Conservation (phyloP, 2,113 vertebrate species). For the Sula dactylatra region DNA sequence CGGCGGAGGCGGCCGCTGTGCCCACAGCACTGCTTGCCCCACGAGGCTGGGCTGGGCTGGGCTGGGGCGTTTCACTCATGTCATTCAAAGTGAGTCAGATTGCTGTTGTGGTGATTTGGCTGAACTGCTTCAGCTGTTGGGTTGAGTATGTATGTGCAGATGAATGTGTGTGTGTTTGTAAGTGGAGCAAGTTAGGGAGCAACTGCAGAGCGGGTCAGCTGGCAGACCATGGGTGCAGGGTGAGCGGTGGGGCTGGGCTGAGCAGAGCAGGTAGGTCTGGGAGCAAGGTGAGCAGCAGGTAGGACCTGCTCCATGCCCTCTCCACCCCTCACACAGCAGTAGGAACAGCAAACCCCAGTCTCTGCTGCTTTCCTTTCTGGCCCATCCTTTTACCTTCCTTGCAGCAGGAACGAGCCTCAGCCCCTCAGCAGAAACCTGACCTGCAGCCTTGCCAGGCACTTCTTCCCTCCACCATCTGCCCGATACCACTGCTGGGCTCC, state of each 20-base stretch:
- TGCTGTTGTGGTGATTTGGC: neutral
- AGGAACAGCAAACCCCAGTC: neutral
- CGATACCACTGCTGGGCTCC: neutral
- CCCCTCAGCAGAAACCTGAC: neutral
- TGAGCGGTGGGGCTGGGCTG: neutral
- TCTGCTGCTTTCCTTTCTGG: neutral
- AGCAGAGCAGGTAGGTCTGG: neutral
- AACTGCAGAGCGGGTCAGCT: neutral
- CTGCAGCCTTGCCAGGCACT: neutral
- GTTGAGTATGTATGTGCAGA: fast-evolving
- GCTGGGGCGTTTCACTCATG: neutral
- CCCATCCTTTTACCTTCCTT: neutral
- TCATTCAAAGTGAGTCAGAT: neutral
- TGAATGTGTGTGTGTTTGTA: neutral
- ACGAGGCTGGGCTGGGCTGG: fast-evolving
- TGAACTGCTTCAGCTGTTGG: neutral
- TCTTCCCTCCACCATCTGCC: neutral
- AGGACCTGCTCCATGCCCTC: neutral
- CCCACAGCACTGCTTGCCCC: fast-evolving
- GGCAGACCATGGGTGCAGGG: neutral
- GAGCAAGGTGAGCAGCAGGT: neutral
- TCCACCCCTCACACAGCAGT: neutral
- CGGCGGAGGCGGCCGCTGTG: fast-evolving
- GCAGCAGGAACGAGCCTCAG: neutral
- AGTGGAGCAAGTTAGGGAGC: neutral